These are phyloP conservation scores for Eutrigla gurnardus DNA, from an alignment of 2,797 vertebrate species.

Conservation along the genomic window DNA sequence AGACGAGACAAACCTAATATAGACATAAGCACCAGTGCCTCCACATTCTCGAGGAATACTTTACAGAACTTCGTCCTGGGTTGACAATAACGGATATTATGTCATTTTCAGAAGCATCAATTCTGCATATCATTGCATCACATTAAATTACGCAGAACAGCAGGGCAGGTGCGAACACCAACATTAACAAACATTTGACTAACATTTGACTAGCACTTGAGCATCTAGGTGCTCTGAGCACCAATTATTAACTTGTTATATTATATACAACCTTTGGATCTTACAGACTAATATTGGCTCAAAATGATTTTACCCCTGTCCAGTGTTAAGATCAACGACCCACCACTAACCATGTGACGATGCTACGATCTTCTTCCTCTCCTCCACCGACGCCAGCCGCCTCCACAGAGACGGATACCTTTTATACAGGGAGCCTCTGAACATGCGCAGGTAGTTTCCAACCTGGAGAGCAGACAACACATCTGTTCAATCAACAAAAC, in stretches of 20 bases:
- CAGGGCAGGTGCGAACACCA: too few relatives aligned
- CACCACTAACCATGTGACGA: constrained; percentile 94
- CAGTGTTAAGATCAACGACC: not conserved
- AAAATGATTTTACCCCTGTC: not conserved
- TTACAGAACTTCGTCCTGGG: too few relatives aligned
- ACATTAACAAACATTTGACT: too few relatives aligned
- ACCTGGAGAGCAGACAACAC: constrained; percentile 82
- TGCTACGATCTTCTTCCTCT: constrained; percentile 98
- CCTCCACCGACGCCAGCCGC: constrained; percentile 95
- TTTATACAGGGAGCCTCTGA: constrained; percentile 98
- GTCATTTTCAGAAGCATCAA: too few relatives aligned
- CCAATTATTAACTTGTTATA: not conserved
- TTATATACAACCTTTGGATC: not conserved
- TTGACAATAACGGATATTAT: too few relatives aligned
- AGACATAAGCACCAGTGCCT: too few relatives aligned
- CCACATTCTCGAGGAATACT: too few relatives aligned
- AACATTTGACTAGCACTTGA: too few relatives aligned
- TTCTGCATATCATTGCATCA: too few relatives aligned
- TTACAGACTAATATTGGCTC: not conserved
- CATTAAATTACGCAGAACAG: too few relatives aligned
- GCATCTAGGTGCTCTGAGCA: too few relatives aligned
- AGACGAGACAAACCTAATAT: too few relatives aligned
- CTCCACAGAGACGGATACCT: constrained; percentile 97
- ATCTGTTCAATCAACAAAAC: not conserved
- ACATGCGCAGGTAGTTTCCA: constrained; percentile 99